phyloP scores from a whole-genome alignment of 1,140 invertebrate species.

The Steinernema feltiae region DNA sequence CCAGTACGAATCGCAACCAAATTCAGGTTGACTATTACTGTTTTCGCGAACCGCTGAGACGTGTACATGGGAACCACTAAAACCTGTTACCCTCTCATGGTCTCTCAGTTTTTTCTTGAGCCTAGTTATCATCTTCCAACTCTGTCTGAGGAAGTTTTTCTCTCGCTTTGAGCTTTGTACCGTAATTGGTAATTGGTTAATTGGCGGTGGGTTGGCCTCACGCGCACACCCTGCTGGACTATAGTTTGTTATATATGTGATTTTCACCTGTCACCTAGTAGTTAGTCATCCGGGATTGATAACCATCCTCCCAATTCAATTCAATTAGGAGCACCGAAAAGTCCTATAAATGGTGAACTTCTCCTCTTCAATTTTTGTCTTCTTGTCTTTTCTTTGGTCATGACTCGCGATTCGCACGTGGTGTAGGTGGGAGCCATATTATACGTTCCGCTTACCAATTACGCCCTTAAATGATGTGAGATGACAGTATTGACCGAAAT shows the following conservation, averaged over 20 bases:
- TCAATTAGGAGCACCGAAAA: neutral
- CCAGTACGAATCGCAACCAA: neutral
- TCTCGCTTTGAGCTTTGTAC: neutral
- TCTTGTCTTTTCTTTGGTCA: no score
- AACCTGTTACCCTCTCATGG: neutral
- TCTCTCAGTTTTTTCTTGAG: neutral
- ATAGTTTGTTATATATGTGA: neutral
- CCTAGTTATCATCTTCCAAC: neutral
- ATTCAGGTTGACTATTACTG: neutral
- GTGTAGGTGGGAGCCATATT: no score
- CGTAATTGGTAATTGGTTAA: neutral
- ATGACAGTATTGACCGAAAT: no score
- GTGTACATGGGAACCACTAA: neutral
- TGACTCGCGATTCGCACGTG: no score
- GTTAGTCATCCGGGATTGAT: neutral
- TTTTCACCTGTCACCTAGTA: neutral
- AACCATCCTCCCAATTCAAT: constrained; percentile 2
- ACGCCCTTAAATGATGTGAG: no score
- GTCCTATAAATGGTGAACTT: neutral
- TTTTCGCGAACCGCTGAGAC: neutral
- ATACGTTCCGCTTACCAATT: no score
- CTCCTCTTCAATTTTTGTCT: neutral
- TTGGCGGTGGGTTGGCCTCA: neutral
- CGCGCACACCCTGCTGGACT: neutral
- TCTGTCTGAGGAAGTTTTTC: neutral